Evolutionary conservation across 2,113 vertebrate genomes (phyloP).

Genomic region (Chaetodon trifascialis): DNA sequence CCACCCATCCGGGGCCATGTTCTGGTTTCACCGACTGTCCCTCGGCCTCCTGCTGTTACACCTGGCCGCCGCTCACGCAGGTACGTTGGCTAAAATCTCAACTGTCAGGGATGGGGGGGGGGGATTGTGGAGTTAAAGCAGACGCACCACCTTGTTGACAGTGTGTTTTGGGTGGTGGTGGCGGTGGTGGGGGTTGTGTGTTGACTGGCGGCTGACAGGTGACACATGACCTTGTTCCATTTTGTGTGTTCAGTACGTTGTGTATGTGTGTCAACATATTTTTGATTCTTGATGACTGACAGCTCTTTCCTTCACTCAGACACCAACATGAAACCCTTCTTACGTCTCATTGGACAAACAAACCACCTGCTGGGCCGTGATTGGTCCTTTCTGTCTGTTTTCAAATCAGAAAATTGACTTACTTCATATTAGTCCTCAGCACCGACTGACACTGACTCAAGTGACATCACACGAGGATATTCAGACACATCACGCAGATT

Average conservation of each 20-base stretch:
- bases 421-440: too few relatives aligned
- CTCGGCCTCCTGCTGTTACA: slow-evolving; percentile 67
- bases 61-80: slow-evolving; percentile 54
- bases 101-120: too few relatives aligned
- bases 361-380: neutral
- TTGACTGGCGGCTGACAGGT: neutral
- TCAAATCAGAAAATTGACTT: neutral
- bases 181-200: neutral
- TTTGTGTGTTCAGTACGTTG: slow-evolving; percentile 3
- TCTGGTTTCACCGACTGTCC: slow-evolving; percentile 51
- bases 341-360: neutral
- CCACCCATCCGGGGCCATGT: slow-evolving; percentile 66
- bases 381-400: neutral
- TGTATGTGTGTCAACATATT: neutral
- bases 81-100: slow-evolving; percentile 59
- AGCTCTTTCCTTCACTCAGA: neutral
- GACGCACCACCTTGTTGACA: neutral
- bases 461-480: neutral
- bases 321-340: neutral
- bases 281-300: slow-evolving; percentile 2
- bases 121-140: neutral
- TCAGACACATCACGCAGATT: too few relatives aligned
- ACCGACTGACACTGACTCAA: too few relatives aligned
- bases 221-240: slow-evolving; percentile 16
- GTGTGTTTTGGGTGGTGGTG: neutral